A percentile compares a stretch with the other conserved stretches of the same genome.
Conservation (phyloP, 2,888 invertebrate genomes). For the Chrysomela aeneicollis region DNA sequence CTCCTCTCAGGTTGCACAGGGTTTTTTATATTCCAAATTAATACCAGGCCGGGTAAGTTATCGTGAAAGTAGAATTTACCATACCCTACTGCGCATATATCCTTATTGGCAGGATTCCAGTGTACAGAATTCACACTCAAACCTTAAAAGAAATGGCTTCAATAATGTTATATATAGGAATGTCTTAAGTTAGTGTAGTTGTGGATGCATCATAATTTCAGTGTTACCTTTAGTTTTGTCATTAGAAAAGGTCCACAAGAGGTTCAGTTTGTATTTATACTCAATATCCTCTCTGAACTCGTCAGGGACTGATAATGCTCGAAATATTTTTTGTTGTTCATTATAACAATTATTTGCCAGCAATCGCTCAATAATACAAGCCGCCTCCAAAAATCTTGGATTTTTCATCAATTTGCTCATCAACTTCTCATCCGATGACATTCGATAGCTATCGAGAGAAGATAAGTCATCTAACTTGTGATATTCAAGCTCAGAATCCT, state of each 20-base stretch:
- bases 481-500: slow-evolving; percentile 43
- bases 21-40: slow-evolving; percentile 84
- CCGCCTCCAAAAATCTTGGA: slow-evolving; percentile 67
- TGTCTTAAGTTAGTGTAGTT: too few relatives aligned
- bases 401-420: slow-evolving; percentile 55
- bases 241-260: slow-evolving; percentile 73
- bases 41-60: slow-evolving; percentile 69
- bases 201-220: not conserved
- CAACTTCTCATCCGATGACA: slow-evolving; percentile 55
- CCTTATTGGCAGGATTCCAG: slow-evolving; percentile 74
- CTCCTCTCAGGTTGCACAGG: slow-evolving; percentile 78
- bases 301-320: slow-evolving; percentile 68
- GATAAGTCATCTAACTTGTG: slow-evolving; percentile 39
- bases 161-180: too few relatives aligned
- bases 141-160: slow-evolving; percentile 51
- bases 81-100: slow-evolving; percentile 79
- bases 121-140: slow-evolving; percentile 70
- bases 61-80: slow-evolving; percentile 71
- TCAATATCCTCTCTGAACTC: slow-evolving; percentile 70
- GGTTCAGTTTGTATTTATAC: slow-evolving; percentile 71
- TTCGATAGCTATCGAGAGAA: slow-evolving; percentile 50
- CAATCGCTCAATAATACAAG: slow-evolving; percentile 74
- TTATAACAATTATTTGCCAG: slow-evolving; percentile 74
- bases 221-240: slow-evolving; percentile 59
- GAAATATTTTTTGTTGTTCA: slow-evolving; percentile 73